phyloP scores from a whole-genome alignment of 2,797 vertebrate genomes.

The Psittacula echo region DNA sequence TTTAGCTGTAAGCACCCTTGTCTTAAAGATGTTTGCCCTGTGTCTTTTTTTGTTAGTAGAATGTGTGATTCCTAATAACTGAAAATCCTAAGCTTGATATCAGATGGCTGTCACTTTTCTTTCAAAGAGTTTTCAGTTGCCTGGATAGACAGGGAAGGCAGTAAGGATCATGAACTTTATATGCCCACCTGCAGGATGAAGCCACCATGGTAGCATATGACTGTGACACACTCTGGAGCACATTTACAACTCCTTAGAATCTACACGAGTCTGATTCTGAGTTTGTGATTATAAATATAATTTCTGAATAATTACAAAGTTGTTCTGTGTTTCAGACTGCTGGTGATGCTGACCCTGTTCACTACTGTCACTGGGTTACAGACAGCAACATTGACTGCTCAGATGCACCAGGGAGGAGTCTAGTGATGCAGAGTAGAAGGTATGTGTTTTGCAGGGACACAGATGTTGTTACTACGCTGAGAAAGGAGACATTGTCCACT shows the following conservation, averaged over 20 bases:
- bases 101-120: not conserved
- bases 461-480: not conserved
- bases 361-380: not conserved
- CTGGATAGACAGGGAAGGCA: not conserved
- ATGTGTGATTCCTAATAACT: not conserved
- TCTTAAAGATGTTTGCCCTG: not conserved
- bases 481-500: not conserved
- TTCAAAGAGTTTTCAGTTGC: not conserved
- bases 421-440: not conserved
- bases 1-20: not conserved
- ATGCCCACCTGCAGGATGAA: too few relatives aligned
- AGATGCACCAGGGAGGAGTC: not conserved
- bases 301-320: not conserved
- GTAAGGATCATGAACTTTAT: not conserved
- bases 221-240: not conserved
- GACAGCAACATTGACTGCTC: rapidly evolving
- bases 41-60: not conserved
- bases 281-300: not conserved
- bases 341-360: not conserved
- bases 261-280: not conserved
- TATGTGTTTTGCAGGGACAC: not conserved
- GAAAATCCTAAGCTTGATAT: not conserved
- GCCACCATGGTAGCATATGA: rapidly evolving
- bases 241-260: not conserved
- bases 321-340: not conserved